phyloP scores from a whole-genome alignment of 2,113 vertebrate genomes.

The Phaethornis superciliosus region DNA sequence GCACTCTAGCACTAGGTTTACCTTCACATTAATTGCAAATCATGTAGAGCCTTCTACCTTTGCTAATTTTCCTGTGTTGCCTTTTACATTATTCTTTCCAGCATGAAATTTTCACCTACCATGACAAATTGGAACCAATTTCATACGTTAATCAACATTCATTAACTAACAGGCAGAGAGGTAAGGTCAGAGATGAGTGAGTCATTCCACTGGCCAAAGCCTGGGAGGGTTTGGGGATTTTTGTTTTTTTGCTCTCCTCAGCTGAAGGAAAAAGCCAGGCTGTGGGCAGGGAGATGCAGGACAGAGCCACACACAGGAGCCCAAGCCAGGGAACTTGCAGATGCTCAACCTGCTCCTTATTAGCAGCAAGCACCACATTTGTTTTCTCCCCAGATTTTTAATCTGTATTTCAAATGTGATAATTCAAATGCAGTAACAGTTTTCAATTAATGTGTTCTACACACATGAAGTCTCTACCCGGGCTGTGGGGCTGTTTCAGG shows the following conservation, averaged over 20 bases:
- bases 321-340: not conserved
- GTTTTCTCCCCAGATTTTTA: not conserved
- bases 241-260: not conserved
- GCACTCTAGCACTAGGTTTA: not conserved
- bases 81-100: not conserved
- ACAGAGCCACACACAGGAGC: not conserved
- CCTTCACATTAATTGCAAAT: not conserved
- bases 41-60: not conserved
- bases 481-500: not conserved
- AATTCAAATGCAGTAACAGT: not conserved
- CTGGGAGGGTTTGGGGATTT: not conserved
- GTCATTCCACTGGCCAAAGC: not conserved
- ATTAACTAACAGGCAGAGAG: not conserved
- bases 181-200: not conserved
- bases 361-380: not conserved
- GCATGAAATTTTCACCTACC: not conserved
- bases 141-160: not conserved
- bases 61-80: not conserved
- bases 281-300: not conserved
- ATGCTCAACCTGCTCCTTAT: not conserved
- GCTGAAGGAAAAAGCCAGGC: not conserved
- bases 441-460: not conserved
- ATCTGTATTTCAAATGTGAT: not conserved
- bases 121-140: not conserved
- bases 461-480: accelerated